Base-by-base conservation (phyloP, 92 coral and sea anemone genomes). In the Scolanthus callimorphus region DNA sequence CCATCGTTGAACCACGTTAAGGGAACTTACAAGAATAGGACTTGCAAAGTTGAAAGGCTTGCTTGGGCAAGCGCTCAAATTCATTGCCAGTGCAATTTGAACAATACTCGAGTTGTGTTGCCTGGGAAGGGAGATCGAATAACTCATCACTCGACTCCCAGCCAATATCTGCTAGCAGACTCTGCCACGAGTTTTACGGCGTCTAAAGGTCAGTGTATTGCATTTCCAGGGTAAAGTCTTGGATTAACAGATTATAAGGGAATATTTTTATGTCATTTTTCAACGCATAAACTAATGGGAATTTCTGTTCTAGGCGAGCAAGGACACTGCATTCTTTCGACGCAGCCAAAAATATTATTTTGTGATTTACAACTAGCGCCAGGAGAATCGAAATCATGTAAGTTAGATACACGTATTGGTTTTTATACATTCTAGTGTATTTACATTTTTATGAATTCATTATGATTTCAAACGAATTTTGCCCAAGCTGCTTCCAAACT, bases 11-110 rank as follows among this genome's bases (percentile, higher is more conserved):
- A 74, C 62, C 70, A 88, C 57, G 51, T 56, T 26, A 65, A 74
- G 47, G 79, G 51, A 20, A 61, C 57, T 17, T 39, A 65, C 55
- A 71, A 64, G 11, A 65, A 34, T 22, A 67, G 41, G 44, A 81
- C 49, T 11, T 41, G 44, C 31, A 67, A 74, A 62, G 67, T 75
- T 29, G 98, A 92, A 60, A 82, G 91, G 20, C 68, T 92, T 13
- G 98, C 96, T 0, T 92, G 98, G 98, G 96, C 98, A 2, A 92
- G 98, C 62, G 98, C 78, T 25, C 98, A 92, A 73, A 80, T 92
- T 3, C 98, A 92, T 60, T 92, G 98, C 55, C 98, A 92, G 23
- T 92, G 98, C 55, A 67, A 89, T 15, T 73, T 84, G 48, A 87
- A 83, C 51, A 95, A 82, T 30, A 25, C 82, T 10, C 83, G 98